phyloP scores from a whole-genome alignment of 2,797 vertebrate genomes.

The Benthosema pterotum region DNA sequence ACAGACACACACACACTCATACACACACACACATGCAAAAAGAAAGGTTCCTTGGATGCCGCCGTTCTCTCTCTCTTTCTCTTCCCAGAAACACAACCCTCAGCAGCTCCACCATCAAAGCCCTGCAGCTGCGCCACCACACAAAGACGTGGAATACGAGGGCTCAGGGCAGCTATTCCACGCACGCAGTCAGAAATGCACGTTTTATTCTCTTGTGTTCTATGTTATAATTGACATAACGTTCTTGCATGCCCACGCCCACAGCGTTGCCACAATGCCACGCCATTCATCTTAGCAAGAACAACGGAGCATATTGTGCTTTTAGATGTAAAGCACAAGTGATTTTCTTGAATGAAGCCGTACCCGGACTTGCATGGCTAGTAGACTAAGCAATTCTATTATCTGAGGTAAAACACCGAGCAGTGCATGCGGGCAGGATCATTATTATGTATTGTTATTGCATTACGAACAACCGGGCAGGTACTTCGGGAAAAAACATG shows the following conservation, averaged over 20 bases:
- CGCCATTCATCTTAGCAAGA: conserved; percentile 60
- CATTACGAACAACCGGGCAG: background rate
- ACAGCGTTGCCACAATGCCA: conserved; percentile 62
- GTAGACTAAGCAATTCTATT: conserved; percentile 29
- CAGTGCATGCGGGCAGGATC: background rate
- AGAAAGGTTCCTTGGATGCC: conserved; percentile 28
- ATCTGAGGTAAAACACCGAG: conserved; percentile 37
- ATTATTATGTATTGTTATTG: conserved; percentile 1
- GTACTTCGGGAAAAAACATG: background rate
- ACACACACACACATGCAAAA: background rate
- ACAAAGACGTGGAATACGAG: conserved; percentile 45
- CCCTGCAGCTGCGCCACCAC: conserved; percentile 26
- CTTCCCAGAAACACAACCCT: conserved; percentile 42
- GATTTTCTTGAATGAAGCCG: conserved; percentile 51
- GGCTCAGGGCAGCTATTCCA: conserved; percentile 41
- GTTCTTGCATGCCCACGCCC: conserved; percentile 56
- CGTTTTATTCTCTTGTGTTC: conserved; percentile 40
- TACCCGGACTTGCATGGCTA: conserved; percentile 24
- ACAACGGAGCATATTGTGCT: conserved; percentile 69
- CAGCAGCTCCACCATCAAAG: conserved; percentile 35
- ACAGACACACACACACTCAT: background rate
- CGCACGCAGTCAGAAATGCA: conserved; percentile 37
- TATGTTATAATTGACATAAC: conserved; percentile 65
- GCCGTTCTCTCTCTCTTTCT: conserved; percentile 19
- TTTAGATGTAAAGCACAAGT: conserved; percentile 25